phyloP scores from a whole-genome alignment of 2,888 invertebrate species.

The Lamellibrachia satsuma region DNA sequence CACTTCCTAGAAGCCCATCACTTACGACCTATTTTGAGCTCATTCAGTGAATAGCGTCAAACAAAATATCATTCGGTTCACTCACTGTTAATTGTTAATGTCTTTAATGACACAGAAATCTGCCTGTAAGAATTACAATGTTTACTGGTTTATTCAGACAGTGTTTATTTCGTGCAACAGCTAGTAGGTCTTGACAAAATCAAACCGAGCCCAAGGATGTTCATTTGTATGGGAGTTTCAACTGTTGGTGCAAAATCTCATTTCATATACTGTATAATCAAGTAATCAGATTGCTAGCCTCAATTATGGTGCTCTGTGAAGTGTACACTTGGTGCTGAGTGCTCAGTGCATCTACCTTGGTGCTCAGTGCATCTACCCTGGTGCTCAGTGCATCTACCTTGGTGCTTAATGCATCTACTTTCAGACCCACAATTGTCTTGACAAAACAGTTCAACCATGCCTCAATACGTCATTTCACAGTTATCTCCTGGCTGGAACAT shows the following conservation, averaged over 20 bases:
- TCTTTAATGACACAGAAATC: neutral
- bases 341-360: neutral
- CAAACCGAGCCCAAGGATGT: no score
- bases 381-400: neutral
- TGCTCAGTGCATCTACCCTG: neutral
- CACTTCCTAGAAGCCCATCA: neutral
- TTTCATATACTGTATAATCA: neutral
- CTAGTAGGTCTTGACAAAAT: no score
- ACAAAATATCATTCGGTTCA: neutral
- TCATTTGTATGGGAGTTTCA: no score
- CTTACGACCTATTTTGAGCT: neutral
- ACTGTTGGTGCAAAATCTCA: neutral
- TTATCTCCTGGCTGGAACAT: neutral
- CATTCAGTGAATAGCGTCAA: neutral
- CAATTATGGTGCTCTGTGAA: neutral
- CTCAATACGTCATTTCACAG: neutral
- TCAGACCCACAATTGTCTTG: neutral
- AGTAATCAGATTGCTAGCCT: no score
- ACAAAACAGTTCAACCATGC: neutral
- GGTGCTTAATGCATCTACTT: neutral
- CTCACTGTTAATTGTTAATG: neutral
- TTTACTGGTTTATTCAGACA: no score
- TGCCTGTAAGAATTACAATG: no score
- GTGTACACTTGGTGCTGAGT: neutral
- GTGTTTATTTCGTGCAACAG: no score